Conservation (phyloP, 1,140 invertebrate species). For the Lordiphosa mommai region DNA sequence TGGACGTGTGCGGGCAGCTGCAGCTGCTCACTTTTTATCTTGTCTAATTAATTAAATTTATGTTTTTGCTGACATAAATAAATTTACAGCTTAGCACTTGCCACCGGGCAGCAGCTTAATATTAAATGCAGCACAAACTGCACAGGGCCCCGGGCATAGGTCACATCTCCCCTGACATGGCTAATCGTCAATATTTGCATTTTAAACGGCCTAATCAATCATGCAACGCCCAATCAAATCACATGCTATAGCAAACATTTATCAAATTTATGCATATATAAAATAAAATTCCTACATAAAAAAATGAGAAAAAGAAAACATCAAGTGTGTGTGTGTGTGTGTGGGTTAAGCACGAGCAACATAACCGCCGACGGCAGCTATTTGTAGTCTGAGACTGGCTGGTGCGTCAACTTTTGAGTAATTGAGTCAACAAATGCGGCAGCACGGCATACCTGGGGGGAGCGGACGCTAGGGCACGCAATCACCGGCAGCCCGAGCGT, state of each 20-base stretch:
- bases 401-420: constrained; percentile 57
- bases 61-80: constrained; percentile 67
- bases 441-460: constrained; percentile 25
- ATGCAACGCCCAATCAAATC: constrained; percentile 52
- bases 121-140: constrained; percentile 40
- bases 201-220: constrained; percentile 68
- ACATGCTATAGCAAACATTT: constrained; percentile 66
- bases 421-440: constrained; percentile 63
- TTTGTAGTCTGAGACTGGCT: constrained; percentile 30
- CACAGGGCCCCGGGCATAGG: constrained; percentile 32
- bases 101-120: constrained; percentile 26
- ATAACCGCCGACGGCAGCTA: constrained; percentile 32
- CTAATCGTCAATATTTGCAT: constrained; percentile 72
- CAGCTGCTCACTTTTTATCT: constrained; percentile 40
- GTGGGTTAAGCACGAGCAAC: constrained; percentile 13
- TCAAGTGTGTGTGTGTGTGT: constrained; percentile 3
- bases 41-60: constrained; percentile 74
- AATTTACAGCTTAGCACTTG: constrained; percentile 56
- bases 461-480: constrained; percentile 35
- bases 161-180: constrained; percentile 19
- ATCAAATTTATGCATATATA: constrained; percentile 44
- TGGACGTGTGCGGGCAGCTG: constrained; percentile 6
- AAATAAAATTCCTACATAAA: no score
- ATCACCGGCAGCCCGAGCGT: constrained; percentile 54
- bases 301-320: constrained; percentile 1